Base-by-base conservation (phyloP, 1,140 invertebrate species). In the Hyles euphorbiae region DNA sequence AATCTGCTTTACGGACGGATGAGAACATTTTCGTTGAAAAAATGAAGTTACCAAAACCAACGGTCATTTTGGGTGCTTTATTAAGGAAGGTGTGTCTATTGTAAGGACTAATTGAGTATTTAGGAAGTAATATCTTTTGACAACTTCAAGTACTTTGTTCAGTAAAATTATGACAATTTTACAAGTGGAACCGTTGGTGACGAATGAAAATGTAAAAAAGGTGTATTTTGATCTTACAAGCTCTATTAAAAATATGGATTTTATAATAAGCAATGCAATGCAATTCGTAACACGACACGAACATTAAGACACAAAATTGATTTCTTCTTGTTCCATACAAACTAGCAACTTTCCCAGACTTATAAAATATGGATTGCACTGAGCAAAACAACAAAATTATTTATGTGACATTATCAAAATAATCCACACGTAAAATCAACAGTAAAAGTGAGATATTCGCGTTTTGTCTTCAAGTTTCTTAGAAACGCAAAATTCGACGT, bases 381-480 rank as follows among this genome's bases (percentile, higher is more conserved):
- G 3, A 48, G 11, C 47, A 43, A 22, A 43, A 57, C 34, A 43
- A 57, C 34, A 50, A 56, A 56, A 40, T 53, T 54, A 54, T 54
- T 54, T 54, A 54, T 36, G 45, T 50, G 53, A 34, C 53, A 53
- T 58, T 54, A 63, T 63, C 61, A 63, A 56, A 55, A 62, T 62
- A 62, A 63, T 63, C 57, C 61, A 56, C 53, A 49, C 46, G 61
- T 46, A 59, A 60, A 55, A 64, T 57, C 54, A 60, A 64, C 58
- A 60, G 49, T 54, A 55, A 47, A 22, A 50, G 1, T 46, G 36
- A 58, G 56, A 58, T 58, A 58, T 33, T 43, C 22, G 44, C 47
- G 47, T 45, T 60, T 60, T 56, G 43, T 50, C 51, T 8, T 34
- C 34, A 65, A 11, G 34, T 65, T 54, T 40, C 59, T 55, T 22